Conservation (phyloP, 1,140 invertebrate species). For the Marisa cornuarietis region DNA sequence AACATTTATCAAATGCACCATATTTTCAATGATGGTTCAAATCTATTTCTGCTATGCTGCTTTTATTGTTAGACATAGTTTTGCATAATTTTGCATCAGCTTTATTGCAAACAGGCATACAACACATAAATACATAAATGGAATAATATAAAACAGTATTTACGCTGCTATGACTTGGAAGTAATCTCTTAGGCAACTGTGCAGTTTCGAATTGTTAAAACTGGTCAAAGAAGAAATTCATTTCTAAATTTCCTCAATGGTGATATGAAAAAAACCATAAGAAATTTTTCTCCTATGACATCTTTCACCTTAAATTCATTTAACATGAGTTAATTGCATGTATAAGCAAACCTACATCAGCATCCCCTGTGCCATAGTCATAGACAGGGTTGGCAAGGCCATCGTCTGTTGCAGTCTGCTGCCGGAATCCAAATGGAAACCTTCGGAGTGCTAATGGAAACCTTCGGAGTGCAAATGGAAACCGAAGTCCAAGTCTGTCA, state of each 20-base stretch:
- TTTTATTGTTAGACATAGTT: no score
- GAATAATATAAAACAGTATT: no score
- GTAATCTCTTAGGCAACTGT: neutral
- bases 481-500: neutral
- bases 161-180: no score
- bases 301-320: neutral
- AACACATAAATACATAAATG: no score
- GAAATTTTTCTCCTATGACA: no score
- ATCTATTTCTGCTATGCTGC: no score
- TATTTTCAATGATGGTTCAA: no score
- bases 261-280: neutral
- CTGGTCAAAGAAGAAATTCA: neutral
- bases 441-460: constrained; percentile 11
- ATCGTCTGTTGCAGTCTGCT: neutral
- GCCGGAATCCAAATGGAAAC: constrained; percentile 12
- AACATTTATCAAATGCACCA: no score
- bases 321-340: neutral
- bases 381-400: constrained; percentile 35
- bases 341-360: constrained; percentile 6
- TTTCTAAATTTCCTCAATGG: neutral
- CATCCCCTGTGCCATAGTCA: constrained; percentile 31
- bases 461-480: neutral
- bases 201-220: neutral
- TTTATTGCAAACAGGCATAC: no score
- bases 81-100: no score